Conservation (phyloP, 2,113 vertebrate genomes). For the Trichechus manatus region DNA sequence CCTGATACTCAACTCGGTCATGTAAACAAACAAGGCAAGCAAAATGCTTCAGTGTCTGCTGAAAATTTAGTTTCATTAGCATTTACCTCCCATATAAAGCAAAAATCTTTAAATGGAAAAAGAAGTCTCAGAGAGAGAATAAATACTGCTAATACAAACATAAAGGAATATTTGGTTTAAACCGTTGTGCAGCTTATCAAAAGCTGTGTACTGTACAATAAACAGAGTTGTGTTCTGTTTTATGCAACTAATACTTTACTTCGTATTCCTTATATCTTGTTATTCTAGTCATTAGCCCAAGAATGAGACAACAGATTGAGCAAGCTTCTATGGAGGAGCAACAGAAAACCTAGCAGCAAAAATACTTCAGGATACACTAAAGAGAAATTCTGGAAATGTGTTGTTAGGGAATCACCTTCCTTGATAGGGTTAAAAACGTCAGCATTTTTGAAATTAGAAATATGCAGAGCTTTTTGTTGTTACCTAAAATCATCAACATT, state of each 20-base stretch:
- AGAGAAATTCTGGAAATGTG: not conserved
- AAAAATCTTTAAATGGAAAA: constrained; percentile 1
- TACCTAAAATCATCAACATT: not conserved
- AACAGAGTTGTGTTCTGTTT: not conserved
- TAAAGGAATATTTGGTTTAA: constrained; percentile 22
- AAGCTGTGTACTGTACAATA: not conserved
- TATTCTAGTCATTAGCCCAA: not conserved
- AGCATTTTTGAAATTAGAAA: not conserved
- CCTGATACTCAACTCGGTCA: not conserved
- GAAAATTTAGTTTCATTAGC: not conserved
- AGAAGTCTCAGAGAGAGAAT: not conserved
- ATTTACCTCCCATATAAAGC: not conserved
- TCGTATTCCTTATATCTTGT: not conserved
- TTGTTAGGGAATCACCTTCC: not conserved
- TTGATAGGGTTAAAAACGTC: not conserved
- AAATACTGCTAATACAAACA: not conserved
- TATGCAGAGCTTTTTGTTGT: not conserved
- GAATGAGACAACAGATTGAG: not conserved
- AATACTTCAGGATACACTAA: not conserved
- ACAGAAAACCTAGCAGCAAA: not conserved
- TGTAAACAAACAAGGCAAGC: constrained; percentile 6
- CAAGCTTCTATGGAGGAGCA: not conserved
- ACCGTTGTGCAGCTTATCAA: not conserved
- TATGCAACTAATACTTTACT: not conserved
- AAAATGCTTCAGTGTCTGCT: not conserved